Evolutionary conservation across 2,888 invertebrate species (phyloP), one percentile per base, ranked within the genome.

Genomic region (Drosophila borborema): DNA sequence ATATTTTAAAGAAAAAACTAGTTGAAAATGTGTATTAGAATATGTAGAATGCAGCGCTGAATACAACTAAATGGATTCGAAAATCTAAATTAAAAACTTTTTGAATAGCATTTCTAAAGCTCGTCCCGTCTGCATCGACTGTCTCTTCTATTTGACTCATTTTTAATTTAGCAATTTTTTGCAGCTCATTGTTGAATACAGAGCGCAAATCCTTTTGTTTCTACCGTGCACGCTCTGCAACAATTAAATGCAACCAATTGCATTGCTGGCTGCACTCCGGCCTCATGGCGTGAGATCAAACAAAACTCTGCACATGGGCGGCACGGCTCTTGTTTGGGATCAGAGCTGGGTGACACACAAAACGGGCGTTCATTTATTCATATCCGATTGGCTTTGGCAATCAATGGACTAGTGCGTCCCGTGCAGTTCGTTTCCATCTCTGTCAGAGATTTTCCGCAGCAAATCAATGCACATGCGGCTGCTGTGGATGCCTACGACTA

Each of bases 351-450:
- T 66, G 62, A 62, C 72, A 69, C 43, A 69, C 72, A 74, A 56
- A 72, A 65, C 76, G 68, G 56, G 40, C 75, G 69, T 85, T 77
- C 83, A 86, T 85, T 86, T 85, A 90, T 85, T 82, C 87, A 90
- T 81, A 76, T 84, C 68, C 74, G 76, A 74, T 85, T 86, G 90
- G 85, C 85, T 89, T 89, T 89, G 81, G 72, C 87, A 89, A 89
- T 89, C 89, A 89, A 89, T 90, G 90, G 86, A 70, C 85, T 59
- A 49, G 56, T 65, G 43, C 49, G 68, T 75, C 46, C 62, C 55
- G 34, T 46, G 70, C 70, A 63, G 64, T 65, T 68, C 72, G 76
- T 64, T 72, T 79, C 78, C 78, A 77, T 67, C 66, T 58, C 79
- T 70, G 72, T 76, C 65, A 68, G 70, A 77, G 79, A 78, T 85